A percentile compares a stretch with the other conserved stretches of the same genome.
Conservation (phyloP, 2,797 vertebrate species). For the Euthynnus affinis region DNA sequence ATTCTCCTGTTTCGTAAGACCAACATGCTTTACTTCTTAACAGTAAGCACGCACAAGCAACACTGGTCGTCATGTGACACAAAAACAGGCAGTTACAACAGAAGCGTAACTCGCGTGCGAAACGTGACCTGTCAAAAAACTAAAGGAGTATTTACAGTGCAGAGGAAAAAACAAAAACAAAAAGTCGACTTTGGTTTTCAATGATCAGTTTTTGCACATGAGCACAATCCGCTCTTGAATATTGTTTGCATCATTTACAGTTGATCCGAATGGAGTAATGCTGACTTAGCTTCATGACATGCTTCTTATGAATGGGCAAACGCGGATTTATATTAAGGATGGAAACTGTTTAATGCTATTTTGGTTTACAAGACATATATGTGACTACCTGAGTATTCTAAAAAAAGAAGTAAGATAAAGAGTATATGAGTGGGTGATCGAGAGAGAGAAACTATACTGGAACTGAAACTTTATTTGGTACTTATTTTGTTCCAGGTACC, state of each 20-base stretch:
- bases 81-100: conserved; percentile 21
- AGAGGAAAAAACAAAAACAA: conserved; percentile 5
- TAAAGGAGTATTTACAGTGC: conserved; percentile 1
- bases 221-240: background rate
- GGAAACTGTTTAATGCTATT: conserved; percentile 36
- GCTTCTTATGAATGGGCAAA: conserved; percentile 22
- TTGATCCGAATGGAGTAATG: conserved; percentile 15
- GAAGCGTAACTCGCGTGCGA: background rate
- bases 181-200: conserved; percentile 5
- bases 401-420: conserved; percentile 29
- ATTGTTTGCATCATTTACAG: conserved; percentile 26
- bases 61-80: conserved; percentile 30
- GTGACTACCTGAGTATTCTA: conserved; percentile 12
- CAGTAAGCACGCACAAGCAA: background rate
- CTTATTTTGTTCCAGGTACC: conserved; percentile 46
- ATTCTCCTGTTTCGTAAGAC: conserved; percentile 15
- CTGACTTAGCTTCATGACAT: conserved; percentile 3
- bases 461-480: conserved; percentile 59
- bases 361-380: conserved; percentile 22
- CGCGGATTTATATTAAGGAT: conserved; percentile 1
- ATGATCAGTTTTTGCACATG: conserved; percentile 19
- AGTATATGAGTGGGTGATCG: conserved; percentile 29
- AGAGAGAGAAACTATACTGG: conserved; percentile 47
- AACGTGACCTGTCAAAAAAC: conserved; percentile 23
- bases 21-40: background rate